Evolutionary conservation across 64 coral and sea anemone species (phyloP).

Genomic region (Trachythela sp.): DNA sequence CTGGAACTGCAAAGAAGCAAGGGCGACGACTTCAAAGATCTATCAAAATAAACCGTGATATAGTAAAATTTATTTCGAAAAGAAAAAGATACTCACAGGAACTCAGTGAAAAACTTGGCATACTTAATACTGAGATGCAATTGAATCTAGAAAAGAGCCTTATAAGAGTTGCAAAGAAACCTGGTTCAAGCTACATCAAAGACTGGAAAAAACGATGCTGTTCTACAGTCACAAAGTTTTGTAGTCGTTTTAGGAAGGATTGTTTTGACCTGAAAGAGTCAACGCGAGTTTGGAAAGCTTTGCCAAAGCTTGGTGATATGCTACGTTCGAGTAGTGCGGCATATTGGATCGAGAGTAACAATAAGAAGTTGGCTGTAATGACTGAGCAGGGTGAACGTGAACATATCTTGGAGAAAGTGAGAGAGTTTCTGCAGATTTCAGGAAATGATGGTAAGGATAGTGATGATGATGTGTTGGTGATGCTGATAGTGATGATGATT

Average conservation of each 20-base stretch:
- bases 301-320: background rate
- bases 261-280: background rate
- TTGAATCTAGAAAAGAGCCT: background rate
- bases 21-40: background rate
- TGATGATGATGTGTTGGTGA: background rate
- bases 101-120: background rate
- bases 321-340: background rate
- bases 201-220: background rate
- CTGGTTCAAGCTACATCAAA: background rate
- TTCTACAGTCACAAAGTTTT: background rate
- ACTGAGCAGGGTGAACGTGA: background rate
- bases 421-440: background rate
- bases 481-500: no score
- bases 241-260: background rate
- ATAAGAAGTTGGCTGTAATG: slow-evolving; percentile 5
- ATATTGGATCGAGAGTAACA: background rate
- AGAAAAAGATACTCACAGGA: background rate
- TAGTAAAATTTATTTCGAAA: slow-evolving; percentile 18
- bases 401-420: background rate
- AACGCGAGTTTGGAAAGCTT: background rate
- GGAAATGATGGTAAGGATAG: background rate
- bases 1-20: background rate
- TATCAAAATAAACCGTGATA: background rate
- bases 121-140: background rate
- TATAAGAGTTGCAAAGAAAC: slow-evolving; percentile 19